Evolutionary conservation across 1,140 invertebrate species (phyloP).

Genomic region (Lasioglossum albipes): DNA sequence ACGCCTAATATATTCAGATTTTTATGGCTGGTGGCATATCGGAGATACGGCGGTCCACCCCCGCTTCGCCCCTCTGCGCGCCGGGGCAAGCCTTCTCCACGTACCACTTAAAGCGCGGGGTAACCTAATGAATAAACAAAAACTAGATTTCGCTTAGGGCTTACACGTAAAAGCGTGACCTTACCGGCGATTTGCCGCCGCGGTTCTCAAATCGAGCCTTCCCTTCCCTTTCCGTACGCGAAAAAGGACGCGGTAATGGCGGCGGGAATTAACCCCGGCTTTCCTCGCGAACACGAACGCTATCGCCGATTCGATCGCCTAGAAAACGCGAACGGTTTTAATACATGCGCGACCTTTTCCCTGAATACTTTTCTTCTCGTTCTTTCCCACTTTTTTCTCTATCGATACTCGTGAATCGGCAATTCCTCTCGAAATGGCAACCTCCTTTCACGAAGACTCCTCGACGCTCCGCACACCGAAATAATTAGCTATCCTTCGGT

Average conservation of each 20-base stretch:
- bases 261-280: neutral
- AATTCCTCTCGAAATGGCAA: too few relatives aligned
- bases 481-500: too few relatives aligned
- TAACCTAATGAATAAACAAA: conserved; percentile 80
- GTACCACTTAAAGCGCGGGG: conserved; percentile 74
- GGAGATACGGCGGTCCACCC: conserved; percentile 72
- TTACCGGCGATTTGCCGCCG: conserved; percentile 71
- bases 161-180: conserved; percentile 79
- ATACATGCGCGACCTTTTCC: neutral
- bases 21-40: conserved; percentile 79
- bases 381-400: too few relatives aligned
- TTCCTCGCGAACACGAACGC: neutral
- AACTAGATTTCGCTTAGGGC: conserved; percentile 77
- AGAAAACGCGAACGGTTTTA: neutral
- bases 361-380: too few relatives aligned
- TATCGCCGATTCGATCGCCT: neutral
- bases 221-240: neutral
- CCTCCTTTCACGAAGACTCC: too few relatives aligned
- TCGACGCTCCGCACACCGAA: too few relatives aligned
- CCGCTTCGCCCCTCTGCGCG: conserved; percentile 8
- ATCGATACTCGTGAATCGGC: too few relatives aligned
- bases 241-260: neutral
- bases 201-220: conserved; percentile 60
- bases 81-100: conserved; percentile 57
- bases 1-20: conserved; percentile 80